Percentiles rank a stretch among this genome's conserved stretches.
Evolutionary conservation across 2,888 invertebrate genomes (phyloP).

Genomic region (Masnerella sp.): DNA sequence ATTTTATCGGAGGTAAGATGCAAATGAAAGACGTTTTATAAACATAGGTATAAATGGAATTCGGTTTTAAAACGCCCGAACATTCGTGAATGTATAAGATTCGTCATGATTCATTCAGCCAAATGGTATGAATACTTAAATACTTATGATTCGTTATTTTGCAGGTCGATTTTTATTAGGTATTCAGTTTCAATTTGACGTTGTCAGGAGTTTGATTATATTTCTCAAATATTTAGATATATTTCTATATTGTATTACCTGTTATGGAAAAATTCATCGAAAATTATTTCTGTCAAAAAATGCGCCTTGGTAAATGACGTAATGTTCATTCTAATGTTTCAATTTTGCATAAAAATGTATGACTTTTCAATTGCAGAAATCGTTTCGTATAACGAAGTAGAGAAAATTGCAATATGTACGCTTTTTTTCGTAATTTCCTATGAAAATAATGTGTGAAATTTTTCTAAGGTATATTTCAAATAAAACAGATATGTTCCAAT

Average conservation of each 20-base stretch:
- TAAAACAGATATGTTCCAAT: too few species aligned
- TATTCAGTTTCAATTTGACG: conserved; percentile 3
- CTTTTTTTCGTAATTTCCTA: too few species aligned
- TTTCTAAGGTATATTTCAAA: too few species aligned
- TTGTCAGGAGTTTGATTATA: conserved; percentile 3
- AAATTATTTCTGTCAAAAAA: too few species aligned
- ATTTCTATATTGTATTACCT: neutral
- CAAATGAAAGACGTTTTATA: neutral
- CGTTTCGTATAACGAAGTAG: too few species aligned
- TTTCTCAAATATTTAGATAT: conserved; percentile 5
- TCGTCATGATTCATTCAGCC: neutral
- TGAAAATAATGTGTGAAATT: too few species aligned
- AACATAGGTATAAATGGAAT: conserved; percentile 1
- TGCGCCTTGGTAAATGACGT: too few species aligned
- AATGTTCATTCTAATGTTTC: too few species aligned
- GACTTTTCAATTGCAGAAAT: too few species aligned
- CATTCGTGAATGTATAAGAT: neutral
- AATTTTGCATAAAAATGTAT: too few species aligned
- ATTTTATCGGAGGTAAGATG: neutral
- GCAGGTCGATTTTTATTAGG: conserved; percentile 7
- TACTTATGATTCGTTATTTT: neutral
- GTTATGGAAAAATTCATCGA: too few species aligned
- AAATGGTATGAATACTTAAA: neutral
- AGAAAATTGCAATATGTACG: too few species aligned
- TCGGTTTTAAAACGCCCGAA: neutral